These are phyloP conservation scores for Menura novaehollandiae DNA, from an alignment of 2,113 vertebrate genomes.

Conservation along the genomic window DNA sequence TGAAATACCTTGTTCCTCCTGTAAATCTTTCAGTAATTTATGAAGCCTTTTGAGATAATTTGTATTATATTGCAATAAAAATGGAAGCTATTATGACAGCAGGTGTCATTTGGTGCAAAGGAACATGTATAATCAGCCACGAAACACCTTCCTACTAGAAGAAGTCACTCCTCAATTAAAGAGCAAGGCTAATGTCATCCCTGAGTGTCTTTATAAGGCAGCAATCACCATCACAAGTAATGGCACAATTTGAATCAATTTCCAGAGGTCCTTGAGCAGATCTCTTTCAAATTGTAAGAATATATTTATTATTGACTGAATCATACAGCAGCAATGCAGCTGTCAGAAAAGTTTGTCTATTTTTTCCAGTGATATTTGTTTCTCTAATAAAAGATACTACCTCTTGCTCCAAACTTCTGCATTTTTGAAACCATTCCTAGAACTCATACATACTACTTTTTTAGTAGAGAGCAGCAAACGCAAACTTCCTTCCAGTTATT, in stretches of 20 bases:
- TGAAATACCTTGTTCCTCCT: slow-evolving; percentile 20
- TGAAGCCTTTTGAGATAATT: slow-evolving; percentile 16
- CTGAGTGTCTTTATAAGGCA: background rate
- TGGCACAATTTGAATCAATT: background rate
- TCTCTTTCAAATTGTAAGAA: background rate
- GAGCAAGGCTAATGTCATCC: background rate
- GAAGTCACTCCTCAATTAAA: slow-evolving; percentile 6
- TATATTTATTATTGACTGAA: background rate
- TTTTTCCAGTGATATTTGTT: background rate
- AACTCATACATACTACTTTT: background rate
- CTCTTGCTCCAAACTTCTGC: background rate
- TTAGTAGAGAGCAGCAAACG: background rate
- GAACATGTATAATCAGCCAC: slow-evolving; percentile 37
- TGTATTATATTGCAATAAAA: slow-evolving; percentile 27
- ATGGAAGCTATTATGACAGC: slow-evolving; percentile 47
- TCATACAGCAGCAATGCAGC: background rate
- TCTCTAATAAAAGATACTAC: background rate
- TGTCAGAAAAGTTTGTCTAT: background rate
- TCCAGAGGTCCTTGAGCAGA: background rate
- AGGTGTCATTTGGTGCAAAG: slow-evolving; percentile 21
- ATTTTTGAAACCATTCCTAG: background rate
- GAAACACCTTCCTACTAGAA: slow-evolving; percentile 14
- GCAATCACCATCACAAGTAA: background rate
- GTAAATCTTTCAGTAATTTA: slow-evolving; percentile 26
- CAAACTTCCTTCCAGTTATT: background rate